Evolutionary conservation across 2,888 invertebrate species (phyloP), one percentile per base, ranked within the genome.

Genomic region (Argynnis bischoffii): DNA sequence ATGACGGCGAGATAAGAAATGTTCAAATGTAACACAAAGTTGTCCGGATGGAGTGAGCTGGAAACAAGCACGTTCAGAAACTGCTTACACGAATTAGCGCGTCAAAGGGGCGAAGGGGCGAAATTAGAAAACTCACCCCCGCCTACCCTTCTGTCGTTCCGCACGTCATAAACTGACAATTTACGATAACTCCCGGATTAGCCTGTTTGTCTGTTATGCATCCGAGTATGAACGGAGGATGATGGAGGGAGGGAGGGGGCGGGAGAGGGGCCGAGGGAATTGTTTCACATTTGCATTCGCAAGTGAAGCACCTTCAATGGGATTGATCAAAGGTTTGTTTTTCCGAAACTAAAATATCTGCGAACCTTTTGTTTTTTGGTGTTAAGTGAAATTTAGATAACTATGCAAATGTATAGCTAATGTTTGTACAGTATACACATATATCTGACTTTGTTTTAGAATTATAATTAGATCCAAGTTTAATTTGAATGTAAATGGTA

Each of bases 131-230:
- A 89, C 87, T 89, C 87, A 41, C 65, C 76, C 78, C 76, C 82
- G 77, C 76, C 79, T 72, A 72, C 78, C 77, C 72, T 71, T 70
- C 70, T 81, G 81, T 87, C 93, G 88, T 91, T 92, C 90, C 86
- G 92, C 92, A 93, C 93, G 93, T 93, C 93, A 93, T 93, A 93
- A 93, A 93, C 92, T 93, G 92, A 93, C 93, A 91, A 93, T 93
- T 93, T 93, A 93, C 93, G 93, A 92, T 93, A 92, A 92, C 90
- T 88, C 84, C 84, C 87, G 93, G 93, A 93, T 93, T 93, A 93
- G 92, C 92, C 83, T 89, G 91, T 92, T 90, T 92, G 92, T 90
- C 89, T 91, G 90, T 89, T 87, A 88, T 89, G 90, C 90, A 89
- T 88, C 86, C 87, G 87, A 73, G 78, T 77, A 55, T 64, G 66